Evolutionary conservation across 2,797 vertebrate genomes (phyloP).

Genomic region (Pantherophis vulpinus): DNA sequence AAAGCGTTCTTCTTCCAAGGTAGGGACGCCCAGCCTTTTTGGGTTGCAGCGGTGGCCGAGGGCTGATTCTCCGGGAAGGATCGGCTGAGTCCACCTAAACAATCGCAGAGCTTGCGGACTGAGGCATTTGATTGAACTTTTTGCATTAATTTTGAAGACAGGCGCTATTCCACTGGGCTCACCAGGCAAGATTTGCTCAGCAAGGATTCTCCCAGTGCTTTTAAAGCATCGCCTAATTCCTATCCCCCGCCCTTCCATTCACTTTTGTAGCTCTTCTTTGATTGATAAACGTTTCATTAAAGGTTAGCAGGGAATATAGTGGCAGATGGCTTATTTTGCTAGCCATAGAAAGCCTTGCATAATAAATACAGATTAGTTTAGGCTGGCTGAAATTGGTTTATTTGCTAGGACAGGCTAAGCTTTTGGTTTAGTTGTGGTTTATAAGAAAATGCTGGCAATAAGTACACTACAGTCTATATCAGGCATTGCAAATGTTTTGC

Average conservation of each 20-base stretch:
- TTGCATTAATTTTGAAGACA: not conserved
- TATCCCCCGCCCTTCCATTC: not conserved
- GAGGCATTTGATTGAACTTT: constrained; percentile 38
- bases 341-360: constrained; percentile 73
- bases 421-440: constrained; percentile 46
- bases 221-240: not conserved
- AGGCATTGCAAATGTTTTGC: constrained; percentile 25
- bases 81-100: not conserved
- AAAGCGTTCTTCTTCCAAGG: constrained; percentile 97
- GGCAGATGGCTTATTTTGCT: constrained; percentile 74
- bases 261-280: constrained; percentile 32
- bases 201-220: not conserved
- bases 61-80: not conserved
- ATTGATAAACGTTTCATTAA: constrained; percentile 72
- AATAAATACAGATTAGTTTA: constrained; percentile 62
- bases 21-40: constrained; percentile 59
- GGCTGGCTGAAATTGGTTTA: constrained; percentile 63
- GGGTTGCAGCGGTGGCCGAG: not conserved
- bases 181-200: constrained; percentile 6
- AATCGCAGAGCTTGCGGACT: constrained; percentile 2
- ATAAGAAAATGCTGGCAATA: constrained; percentile 51
- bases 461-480: not conserved
- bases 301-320: constrained; percentile 60
- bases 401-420: constrained; percentile 51
- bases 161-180: constrained; percentile 10